These are phyloP conservation scores for Oikopleura dioica DNA, from an alignment of 23 tunicate species.

Conservation along the genomic window DNA sequence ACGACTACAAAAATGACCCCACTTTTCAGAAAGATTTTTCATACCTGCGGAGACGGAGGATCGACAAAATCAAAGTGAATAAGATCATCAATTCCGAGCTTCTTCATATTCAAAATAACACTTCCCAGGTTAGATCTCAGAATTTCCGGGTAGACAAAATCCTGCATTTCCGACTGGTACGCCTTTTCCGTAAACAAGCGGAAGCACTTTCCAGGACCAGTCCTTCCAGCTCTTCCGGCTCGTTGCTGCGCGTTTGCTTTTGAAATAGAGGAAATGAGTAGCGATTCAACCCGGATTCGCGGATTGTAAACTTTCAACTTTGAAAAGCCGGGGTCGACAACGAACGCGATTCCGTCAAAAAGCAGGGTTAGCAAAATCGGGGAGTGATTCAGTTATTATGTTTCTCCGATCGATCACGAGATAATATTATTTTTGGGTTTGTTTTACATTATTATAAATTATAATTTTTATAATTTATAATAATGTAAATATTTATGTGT, in stretches of 20 bases:
- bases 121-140: conserved; percentile 71
- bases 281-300: conserved; percentile 65
- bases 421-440: too few species aligned
- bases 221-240: conserved; percentile 81
- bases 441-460: too few species aligned
- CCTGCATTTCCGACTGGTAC: conserved; percentile 76
- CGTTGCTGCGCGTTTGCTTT: conserved; percentile 88
- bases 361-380: too few species aligned
- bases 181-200: conserved; percentile 85
- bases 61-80: conserved; percentile 93
- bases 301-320: conserved; percentile 27
- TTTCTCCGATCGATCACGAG: too few species aligned
- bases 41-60: conserved; percentile 99
- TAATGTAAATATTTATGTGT: too few species aligned
- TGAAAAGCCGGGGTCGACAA: conserved; percentile 97
- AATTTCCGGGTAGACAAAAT: conserved; percentile 80
- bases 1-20: too few species aligned
- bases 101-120: conserved; percentile 68
- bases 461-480: too few species aligned
- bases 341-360: conserved; percentile 90
- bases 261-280: conserved; percentile 74
- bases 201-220: conserved; percentile 85
- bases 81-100: conserved; percentile 82
- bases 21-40: too few species aligned
- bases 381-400: too few species aligned